Percentiles rank a stretch among this genome's conserved stretches.
Conservation (phyloP, 2,113 vertebrate genomes). For the Cynocephalus volans region DNA sequence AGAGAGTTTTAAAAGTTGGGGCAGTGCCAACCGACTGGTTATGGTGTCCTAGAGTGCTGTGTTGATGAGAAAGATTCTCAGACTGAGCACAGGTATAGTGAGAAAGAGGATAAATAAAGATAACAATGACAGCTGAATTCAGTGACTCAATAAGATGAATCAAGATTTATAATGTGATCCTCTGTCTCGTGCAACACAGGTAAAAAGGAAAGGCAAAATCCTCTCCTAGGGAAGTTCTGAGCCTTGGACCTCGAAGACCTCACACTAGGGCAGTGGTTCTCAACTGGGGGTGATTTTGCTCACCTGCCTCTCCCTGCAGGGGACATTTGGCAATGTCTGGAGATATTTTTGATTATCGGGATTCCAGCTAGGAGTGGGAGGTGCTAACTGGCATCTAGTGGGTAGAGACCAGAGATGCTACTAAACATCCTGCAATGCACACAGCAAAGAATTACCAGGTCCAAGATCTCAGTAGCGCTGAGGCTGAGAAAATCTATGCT, state of each 20-base stretch:
- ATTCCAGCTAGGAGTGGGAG: background rate
- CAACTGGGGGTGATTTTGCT: background rate
- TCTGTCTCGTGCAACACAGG: background rate
- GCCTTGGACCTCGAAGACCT: background rate
- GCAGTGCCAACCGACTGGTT: fast-evolving
- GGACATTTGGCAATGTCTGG: background rate
- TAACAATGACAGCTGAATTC: background rate
- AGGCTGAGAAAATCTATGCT: background rate
- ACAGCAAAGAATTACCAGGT: background rate
- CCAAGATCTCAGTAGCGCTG: background rate
- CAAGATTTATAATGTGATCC: background rate
- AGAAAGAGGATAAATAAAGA: background rate
- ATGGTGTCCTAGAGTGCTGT: background rate
- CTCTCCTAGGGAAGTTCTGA: background rate
- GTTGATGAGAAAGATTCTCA: too few relatives aligned
- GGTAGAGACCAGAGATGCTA: background rate
- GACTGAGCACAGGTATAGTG: background rate
- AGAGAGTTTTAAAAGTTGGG: background rate
- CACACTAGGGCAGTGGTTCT: background rate
- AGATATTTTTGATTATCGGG: background rate
- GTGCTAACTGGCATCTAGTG: background rate
- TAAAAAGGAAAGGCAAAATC: background rate
- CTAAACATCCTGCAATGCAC: fast-evolving
- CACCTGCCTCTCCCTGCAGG: background rate
- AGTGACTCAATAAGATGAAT: background rate